phyloP scores from a whole-genome alignment of 2,888 invertebrate species.

The Dynastes maya region DNA sequence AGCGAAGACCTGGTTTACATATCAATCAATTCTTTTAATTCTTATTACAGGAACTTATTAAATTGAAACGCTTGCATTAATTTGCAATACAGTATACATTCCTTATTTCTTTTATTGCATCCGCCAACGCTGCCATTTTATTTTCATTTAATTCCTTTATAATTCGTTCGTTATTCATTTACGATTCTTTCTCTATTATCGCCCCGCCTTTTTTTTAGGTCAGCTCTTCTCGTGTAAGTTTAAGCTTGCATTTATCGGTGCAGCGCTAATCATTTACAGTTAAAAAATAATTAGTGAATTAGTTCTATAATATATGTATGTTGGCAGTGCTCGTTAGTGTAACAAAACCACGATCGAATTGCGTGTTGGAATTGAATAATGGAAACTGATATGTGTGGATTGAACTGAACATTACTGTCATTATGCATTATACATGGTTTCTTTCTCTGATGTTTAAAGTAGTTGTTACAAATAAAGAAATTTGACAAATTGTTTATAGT shows the following conservation, averaged over 20 bases:
- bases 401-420: too few relatives aligned
- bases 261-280: constrained; percentile 32
- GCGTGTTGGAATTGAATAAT: constrained; percentile 22
- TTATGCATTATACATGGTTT: too few relatives aligned
- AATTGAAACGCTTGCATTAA: too few relatives aligned
- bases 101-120: too few relatives aligned
- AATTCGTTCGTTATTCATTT: background rate
- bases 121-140: too few relatives aligned
- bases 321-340: constrained; percentile 25
- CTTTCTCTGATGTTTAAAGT: background rate
- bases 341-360: constrained; percentile 4
- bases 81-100: too few relatives aligned
- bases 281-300: constrained; percentile 32
- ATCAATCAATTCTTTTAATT: constrained; percentile 4
- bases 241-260: constrained; percentile 22
- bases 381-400: constrained; percentile 1
- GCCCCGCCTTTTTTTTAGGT: constrained; percentile 20
- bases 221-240: background rate
- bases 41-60: constrained; percentile 1
- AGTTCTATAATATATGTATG: background rate
- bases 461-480: background rate
- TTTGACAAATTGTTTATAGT: too few relatives aligned
- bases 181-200: background rate
- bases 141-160: too few relatives aligned
- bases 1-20: constrained; percentile 29